These are phyloP conservation scores for Neolamprologus sp. DNA, from an alignment of 2,113 vertebrate genomes.

Conservation along the genomic window DNA sequence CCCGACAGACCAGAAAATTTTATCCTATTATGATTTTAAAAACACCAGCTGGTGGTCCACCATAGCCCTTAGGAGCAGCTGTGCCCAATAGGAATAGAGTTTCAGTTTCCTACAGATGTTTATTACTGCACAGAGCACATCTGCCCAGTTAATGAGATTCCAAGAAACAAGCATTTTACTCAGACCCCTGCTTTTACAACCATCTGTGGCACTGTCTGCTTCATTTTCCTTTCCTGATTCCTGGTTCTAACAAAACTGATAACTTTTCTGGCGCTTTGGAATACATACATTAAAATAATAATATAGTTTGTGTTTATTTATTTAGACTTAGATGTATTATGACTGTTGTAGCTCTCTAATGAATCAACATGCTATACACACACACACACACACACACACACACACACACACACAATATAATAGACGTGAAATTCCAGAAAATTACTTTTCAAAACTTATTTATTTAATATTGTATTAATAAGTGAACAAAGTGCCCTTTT, in stretches of 20 bases:
- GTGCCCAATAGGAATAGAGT: neutral
- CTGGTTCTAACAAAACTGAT: neutral
- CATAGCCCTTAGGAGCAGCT: slow-evolving; percentile 9
- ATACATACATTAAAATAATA: neutral
- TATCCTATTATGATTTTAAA: slow-evolving; percentile 52
- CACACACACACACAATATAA: neutral
- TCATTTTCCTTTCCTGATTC: neutral
- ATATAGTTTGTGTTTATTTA: neutral
- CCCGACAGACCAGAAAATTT: neutral
- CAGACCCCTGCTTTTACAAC: neutral
- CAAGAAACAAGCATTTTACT: neutral
- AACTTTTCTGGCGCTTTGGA: neutral
- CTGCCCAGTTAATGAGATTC: neutral
- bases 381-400: neutral
- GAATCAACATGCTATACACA: fast-evolving
- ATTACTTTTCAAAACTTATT: neutral
- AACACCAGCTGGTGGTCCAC: neutral
- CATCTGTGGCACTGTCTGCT: neutral
- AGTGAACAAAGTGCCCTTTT: neutral
- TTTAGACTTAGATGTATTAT: neutral
- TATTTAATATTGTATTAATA: neutral
- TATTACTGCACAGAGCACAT: neutral
- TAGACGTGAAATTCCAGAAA: neutral
- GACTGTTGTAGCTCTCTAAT: neutral
- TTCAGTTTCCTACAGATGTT: neutral